Conservation (phyloP, 2,888 invertebrate species). For the Amphimallon solstitiale region DNA sequence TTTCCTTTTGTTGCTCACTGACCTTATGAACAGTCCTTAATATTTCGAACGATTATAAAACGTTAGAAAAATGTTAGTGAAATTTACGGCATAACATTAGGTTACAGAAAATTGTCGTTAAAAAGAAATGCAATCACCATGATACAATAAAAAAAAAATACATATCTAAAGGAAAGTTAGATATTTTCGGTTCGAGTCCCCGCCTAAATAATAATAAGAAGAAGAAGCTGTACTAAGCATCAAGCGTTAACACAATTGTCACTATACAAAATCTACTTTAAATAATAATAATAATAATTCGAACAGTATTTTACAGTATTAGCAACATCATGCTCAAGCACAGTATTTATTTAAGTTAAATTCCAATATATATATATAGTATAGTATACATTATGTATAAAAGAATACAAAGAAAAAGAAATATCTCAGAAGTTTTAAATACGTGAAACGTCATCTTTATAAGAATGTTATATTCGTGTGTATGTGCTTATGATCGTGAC, state of each 20-base stretch:
- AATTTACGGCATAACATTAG: slow-evolving; percentile 22
- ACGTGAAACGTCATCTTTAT: slow-evolving; percentile 34
- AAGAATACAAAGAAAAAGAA: slow-evolving; percentile 34
- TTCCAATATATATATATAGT: slow-evolving; percentile 10
- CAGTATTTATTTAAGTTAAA: slow-evolving; percentile 42
- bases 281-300: slow-evolving; percentile 44
- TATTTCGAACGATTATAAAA: background rate
- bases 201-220: slow-evolving; percentile 61
- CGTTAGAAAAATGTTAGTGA: background rate
- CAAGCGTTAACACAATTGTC: slow-evolving; percentile 56
- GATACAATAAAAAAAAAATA: slow-evolving; percentile 12
- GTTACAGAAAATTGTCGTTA: slow-evolving; percentile 40
- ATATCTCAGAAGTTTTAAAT: slow-evolving; percentile 3
- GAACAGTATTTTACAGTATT: slow-evolving; percentile 42
- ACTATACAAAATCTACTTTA: slow-evolving; percentile 46
- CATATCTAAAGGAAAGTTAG: background rate
- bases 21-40: too few species aligned
- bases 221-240: slow-evolving; percentile 61
- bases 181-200: slow-evolving; percentile 63
- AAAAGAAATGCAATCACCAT: slow-evolving; percentile 29
- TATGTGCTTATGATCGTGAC: background rate
- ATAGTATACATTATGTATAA: slow-evolving; percentile 10
- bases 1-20: too few species aligned
- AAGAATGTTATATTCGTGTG: slow-evolving; percentile 12
- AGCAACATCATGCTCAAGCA: slow-evolving; percentile 57